phyloP scores from a whole-genome alignment of 1,140 invertebrate species.

The Drosophila murphyi region DNA sequence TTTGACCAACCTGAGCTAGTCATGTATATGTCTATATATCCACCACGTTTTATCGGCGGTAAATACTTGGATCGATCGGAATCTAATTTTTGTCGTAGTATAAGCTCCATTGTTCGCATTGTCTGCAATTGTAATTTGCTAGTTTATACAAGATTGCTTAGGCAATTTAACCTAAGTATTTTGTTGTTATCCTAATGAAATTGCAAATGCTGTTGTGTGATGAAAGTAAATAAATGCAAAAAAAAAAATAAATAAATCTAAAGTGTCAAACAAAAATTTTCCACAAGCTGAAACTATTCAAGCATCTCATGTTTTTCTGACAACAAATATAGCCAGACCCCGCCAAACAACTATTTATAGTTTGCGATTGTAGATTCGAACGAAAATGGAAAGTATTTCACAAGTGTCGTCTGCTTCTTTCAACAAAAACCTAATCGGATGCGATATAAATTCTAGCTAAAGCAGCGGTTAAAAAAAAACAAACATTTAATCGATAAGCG shows the following conservation, averaged over 20 bases:
- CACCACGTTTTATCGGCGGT: conserved; percentile 92
- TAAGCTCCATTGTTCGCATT: conserved; percentile 89
- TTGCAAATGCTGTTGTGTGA: conserved; percentile 7
- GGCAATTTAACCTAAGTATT: conserved; percentile 11
- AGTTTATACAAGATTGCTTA: not conserved
- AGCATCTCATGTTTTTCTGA: conserved; percentile 34
- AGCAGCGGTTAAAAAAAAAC: not conserved
- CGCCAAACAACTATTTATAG: conserved; percentile 70
- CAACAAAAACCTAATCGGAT: conserved; percentile 2
- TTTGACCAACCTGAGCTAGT: conserved; percentile 91
- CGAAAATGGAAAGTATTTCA: conserved; percentile 75
- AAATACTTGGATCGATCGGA: conserved; percentile 92
- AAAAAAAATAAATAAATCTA: not conserved
- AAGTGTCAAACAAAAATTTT: not conserved
- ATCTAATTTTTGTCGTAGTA: conserved; percentile 89
- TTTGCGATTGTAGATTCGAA: conserved; percentile 63
- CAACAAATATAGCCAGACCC: conserved; percentile 44
- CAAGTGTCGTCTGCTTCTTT: not conserved
- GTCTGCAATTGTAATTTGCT: conserved; percentile 85
- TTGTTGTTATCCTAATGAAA: not conserved
- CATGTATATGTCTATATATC: conserved; percentile 93
- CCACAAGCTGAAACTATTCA: conserved; percentile 41
- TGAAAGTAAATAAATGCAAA: conserved; percentile 18
- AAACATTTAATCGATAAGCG: not conserved
- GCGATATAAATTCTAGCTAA: not conserved